These are phyloP conservation scores for Craseonycteris thonglongyai DNA, from an alignment of 2,113 vertebrate species.

Conservation along the genomic window DNA sequence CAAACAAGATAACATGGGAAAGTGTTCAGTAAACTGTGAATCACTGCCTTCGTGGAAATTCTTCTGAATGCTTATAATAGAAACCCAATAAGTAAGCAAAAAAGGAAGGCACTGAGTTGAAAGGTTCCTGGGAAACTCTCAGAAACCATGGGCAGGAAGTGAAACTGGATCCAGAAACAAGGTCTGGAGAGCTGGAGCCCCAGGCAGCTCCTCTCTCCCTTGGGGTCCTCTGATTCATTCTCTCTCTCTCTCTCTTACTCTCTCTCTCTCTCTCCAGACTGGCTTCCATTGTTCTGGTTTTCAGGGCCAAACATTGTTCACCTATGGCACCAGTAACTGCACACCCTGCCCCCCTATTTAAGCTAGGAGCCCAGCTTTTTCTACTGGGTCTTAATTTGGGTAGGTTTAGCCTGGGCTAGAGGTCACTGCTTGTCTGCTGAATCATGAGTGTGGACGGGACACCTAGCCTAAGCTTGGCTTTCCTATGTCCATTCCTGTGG, in stretches of 20 bases:
- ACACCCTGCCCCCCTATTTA: neutral
- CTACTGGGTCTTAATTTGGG: neutral
- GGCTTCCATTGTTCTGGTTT: neutral
- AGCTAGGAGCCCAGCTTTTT: neutral
- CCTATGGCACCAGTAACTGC: neutral
- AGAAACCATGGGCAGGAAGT: neutral
- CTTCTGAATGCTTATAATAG: neutral
- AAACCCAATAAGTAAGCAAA: neutral
- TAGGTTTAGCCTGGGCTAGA: neutral
- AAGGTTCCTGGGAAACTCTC: neutral
- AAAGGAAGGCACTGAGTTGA: neutral
- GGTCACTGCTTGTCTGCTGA: neutral
- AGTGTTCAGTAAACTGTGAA: slow-evolving; percentile 9
- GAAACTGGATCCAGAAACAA: neutral
- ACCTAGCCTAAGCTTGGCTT: neutral
- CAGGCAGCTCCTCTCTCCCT: neutral
- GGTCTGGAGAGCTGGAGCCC: neutral
- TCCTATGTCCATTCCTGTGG: neutral
- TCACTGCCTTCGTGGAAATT: neutral
- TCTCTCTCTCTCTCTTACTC: neutral
- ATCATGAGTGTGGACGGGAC: neutral
- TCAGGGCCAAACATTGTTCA: neutral
- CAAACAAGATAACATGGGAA: neutral
- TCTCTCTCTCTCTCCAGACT: neutral
- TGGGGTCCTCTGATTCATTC: neutral